These are phyloP conservation scores for Parthenolecanium corni DNA, from an alignment of 2,888 invertebrate species.

Conservation along the genomic window DNA sequence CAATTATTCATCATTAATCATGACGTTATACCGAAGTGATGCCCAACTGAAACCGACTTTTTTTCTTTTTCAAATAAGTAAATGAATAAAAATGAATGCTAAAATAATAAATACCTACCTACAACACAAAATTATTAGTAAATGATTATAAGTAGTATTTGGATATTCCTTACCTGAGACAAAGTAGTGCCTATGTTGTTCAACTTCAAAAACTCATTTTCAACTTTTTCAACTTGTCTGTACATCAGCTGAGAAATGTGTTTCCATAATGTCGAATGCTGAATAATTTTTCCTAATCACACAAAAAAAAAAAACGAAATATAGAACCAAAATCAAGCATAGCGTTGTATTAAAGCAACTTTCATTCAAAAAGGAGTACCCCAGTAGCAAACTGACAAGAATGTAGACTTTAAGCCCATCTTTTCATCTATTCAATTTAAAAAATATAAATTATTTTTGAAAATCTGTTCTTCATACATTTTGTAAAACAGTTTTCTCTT, in stretches of 20 bases:
- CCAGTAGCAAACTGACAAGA: no score
- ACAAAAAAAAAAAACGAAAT: no score
- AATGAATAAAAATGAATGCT: no score
- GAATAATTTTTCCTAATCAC: not conserved
- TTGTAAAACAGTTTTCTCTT: not conserved
- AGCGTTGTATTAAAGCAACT: not conserved
- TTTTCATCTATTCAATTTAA: not conserved
- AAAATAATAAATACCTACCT: no score
- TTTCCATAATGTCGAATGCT: not conserved
- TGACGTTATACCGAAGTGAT: no score
- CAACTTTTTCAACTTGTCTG: slow-evolving; percentile 41
- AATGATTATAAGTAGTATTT: no score
- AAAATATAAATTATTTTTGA: not conserved
- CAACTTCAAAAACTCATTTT: slow-evolving; percentile 54
- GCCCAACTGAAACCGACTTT: no score
- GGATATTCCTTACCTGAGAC: slow-evolving; percentile 51
- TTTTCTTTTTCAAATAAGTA: no score
- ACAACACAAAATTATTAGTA: no score
- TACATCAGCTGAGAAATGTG: not conserved
- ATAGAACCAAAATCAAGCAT: not conserved
- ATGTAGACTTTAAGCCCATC: not conserved
- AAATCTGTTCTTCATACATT: not conserved
- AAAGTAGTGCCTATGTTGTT: slow-evolving; percentile 57
- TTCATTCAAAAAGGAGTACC: no score
- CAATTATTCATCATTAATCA: no score